phyloP scores from a whole-genome alignment of 2,888 invertebrate genomes.

The Lasioglossum calceatum region DNA sequence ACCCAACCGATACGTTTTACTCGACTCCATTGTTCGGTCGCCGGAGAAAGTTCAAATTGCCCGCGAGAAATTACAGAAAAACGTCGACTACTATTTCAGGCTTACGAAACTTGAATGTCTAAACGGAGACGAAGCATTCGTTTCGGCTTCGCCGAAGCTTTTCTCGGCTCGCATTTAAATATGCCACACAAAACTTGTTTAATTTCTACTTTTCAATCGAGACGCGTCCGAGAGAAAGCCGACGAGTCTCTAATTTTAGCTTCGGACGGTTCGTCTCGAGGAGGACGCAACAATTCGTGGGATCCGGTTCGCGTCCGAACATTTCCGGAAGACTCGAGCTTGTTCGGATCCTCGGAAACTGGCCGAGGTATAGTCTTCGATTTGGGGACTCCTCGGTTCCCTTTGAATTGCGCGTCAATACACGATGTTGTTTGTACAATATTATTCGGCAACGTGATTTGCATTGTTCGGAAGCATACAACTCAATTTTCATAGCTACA shows the following conservation, averaged over 20 bases:
- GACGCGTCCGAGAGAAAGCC: background rate
- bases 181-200: background rate
- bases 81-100: background rate
- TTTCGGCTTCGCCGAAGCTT: background rate
- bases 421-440: no score
- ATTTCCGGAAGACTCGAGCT: background rate
- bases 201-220: background rate
- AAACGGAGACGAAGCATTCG: background rate
- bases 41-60: constrained; percentile 10
- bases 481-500: no score
- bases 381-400: no score
- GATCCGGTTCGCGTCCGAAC: background rate
- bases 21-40: background rate
- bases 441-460: no score
- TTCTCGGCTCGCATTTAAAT: background rate
- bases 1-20: background rate
- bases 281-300: background rate
- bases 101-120: background rate
- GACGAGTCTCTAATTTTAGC: background rate
- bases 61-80: background rate
- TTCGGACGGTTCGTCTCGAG: background rate
- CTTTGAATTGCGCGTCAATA: no score
- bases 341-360: no score
- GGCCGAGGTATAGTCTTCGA: no score
- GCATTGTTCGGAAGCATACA: no score